Conservation (phyloP, 2,113 vertebrate species). For the Gadus macrocephalus region DNA sequence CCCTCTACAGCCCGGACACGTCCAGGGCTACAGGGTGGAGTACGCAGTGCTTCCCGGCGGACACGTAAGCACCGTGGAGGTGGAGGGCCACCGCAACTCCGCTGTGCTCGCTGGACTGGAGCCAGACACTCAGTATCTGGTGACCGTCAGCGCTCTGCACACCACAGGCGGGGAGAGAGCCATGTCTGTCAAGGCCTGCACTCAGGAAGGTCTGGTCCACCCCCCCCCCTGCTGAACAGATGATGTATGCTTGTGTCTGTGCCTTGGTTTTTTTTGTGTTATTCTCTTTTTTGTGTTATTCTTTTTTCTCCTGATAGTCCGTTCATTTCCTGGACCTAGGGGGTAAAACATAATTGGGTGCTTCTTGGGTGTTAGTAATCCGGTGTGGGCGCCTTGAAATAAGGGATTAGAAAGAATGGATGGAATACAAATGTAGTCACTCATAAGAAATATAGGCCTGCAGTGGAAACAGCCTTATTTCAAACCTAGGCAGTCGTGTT, state of each 20-base stretch:
- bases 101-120: slow-evolving; percentile 74
- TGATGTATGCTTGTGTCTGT: not conserved
- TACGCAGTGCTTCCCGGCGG: slow-evolving; percentile 74
- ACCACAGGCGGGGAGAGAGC: slow-evolving; percentile 75
- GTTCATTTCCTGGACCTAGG: no score
- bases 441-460: no score
- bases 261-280: not conserved
- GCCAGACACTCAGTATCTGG: slow-evolving; percentile 78
- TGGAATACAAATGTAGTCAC: no score
- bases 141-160: slow-evolving; percentile 81
- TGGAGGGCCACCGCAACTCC: slow-evolving; percentile 64
- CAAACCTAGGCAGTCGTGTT: no score
- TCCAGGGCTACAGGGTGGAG: slow-evolving; percentile 75
- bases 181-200: slow-evolving; percentile 85
- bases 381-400: no score
- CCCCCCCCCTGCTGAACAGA: not conserved
- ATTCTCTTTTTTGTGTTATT: no score
- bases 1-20: slow-evolving; percentile 55
- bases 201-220: slow-evolving; percentile 65
- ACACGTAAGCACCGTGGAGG: slow-evolving; percentile 47
- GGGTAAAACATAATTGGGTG: no score
- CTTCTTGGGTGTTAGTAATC: no score
- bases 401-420: no score
- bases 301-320: no score
- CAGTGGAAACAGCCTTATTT: no score